Conservation (phyloP, 2,888 invertebrate species). For the Drosophila cracens region DNA sequence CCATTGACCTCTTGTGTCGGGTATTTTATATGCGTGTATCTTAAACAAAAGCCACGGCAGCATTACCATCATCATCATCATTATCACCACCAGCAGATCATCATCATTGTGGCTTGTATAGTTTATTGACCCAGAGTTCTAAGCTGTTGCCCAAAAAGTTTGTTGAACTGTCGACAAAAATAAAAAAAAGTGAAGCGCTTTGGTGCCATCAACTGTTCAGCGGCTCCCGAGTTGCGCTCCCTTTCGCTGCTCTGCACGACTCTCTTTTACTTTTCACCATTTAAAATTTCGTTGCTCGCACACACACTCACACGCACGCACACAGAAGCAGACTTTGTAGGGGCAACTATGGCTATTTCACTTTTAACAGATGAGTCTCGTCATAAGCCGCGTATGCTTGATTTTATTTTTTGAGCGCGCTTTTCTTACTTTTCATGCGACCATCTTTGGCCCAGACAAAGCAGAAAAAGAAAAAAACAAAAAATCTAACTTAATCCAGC, state of each 20-base stretch:
- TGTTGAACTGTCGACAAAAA: conserved; percentile 66
- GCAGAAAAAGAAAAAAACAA: conserved; percentile 1
- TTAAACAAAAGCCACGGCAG: conserved; percentile 58
- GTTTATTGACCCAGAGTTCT: conserved; percentile 74
- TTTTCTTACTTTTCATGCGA: conserved; percentile 52
- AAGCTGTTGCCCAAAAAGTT: conserved; percentile 65
- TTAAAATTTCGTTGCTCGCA: conserved; percentile 38
- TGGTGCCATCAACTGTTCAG: conserved; percentile 14
- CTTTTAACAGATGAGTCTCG: conserved; percentile 52
- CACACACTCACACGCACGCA: conserved; percentile 7
- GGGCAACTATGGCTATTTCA: conserved; percentile 57
- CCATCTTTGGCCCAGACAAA: conserved; percentile 45
- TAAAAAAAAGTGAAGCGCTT: conserved; percentile 67
- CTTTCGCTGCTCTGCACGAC: conserved; percentile 45
- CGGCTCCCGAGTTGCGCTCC: conserved; percentile 45
- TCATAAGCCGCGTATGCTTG: conserved; percentile 68
- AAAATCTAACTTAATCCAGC: conserved; percentile 43
- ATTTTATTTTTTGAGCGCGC: conserved; percentile 55
- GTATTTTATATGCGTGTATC: conserved; percentile 60
- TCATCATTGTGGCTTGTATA: conserved; percentile 54
- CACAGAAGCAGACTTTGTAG: conserved; percentile 5
- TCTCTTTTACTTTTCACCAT: conserved; percentile 59
- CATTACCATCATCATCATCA: conserved; percentile 41
- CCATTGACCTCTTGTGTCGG: conserved; percentile 63
- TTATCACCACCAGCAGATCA: conserved; percentile 30